phyloP scores from a whole-genome alignment of 1,140 invertebrate species.

The Drosophila athabasca region DNA sequence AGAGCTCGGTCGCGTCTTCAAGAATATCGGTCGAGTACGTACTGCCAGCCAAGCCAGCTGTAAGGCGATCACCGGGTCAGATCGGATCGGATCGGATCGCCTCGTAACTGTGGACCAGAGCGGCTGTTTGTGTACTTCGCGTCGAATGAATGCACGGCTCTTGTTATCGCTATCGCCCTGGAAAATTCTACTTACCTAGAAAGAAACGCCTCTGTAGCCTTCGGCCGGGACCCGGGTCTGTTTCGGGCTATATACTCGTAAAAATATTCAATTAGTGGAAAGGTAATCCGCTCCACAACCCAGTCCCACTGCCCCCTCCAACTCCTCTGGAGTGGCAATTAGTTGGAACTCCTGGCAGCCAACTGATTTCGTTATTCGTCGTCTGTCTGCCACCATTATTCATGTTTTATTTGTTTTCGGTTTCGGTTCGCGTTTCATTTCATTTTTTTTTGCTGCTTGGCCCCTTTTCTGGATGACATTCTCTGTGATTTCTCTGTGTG shows the following conservation, averaged over 20 bases:
- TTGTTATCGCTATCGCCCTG: conserved; percentile 43
- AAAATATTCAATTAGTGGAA: conserved; percentile 42
- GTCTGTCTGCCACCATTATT: conserved; percentile 33
- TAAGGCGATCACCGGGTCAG: conserved; percentile 30
- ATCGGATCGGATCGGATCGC: conserved; percentile 31
- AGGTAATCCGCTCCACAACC: conserved; percentile 10
- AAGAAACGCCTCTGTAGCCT: not conserved
- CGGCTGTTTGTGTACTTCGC: not conserved
- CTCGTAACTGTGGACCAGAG: conserved; percentile 33
- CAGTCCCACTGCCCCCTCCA: not conserved
- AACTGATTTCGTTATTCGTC: conserved; percentile 2
- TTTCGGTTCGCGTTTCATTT: conserved; percentile 30
- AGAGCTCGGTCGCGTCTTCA: conserved; percentile 54
- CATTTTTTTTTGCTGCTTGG: conserved; percentile 26
- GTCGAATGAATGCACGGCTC: conserved; percentile 31
- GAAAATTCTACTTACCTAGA: conserved; percentile 24
- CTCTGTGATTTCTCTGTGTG: not conserved
- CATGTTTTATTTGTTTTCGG: conserved; percentile 54
- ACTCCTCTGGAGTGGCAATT: not conserved
- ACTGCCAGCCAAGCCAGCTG: conserved; percentile 10
- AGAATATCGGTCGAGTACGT: conserved; percentile 21
- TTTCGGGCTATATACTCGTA: conserved; percentile 16
- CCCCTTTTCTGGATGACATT: conserved; percentile 52
- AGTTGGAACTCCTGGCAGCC: conserved; percentile 25
- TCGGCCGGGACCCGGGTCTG: not conserved